A percentile compares a stretch with the other conserved stretches of the same genome.
Evolutionary conservation across 2,113 vertebrate species (phyloP).

Genomic region (Petrocephalus microphthalmus): DNA sequence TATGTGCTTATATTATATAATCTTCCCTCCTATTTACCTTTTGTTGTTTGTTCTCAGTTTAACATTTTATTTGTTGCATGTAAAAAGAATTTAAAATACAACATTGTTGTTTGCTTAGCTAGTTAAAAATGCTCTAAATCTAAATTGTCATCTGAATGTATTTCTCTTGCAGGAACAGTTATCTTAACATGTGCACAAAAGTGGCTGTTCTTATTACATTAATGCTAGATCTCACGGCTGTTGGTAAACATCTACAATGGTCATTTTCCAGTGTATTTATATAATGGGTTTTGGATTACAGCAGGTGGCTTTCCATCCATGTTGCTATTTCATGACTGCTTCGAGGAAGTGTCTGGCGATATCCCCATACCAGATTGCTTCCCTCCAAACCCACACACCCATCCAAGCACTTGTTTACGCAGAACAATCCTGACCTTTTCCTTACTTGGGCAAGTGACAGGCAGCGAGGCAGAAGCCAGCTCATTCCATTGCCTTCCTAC

Average conservation of each 20-base stretch:
- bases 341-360: background rate
- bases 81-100: background rate
- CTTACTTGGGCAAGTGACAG: slow-evolving; percentile 30
- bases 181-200: background rate
- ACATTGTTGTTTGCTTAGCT: background rate
- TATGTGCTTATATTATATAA: too few species aligned
- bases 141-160: background rate
- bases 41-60: background rate
- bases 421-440: slow-evolving; percentile 25
- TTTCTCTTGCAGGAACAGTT: background rate
- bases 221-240: background rate
- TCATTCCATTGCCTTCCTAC: background rate
- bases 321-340: background rate
- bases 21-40: background rate
- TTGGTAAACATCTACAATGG: background rate
- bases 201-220: background rate
- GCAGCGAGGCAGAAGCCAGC: background rate
- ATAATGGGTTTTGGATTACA: background rate
- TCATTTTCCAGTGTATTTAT: background rate
- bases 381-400: background rate
- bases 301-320: background rate
- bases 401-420: slow-evolving; percentile 24
- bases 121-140: background rate
- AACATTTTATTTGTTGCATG: background rate
- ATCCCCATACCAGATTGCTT: background rate